Conservation (phyloP, 1,140 invertebrate genomes). For the Euwallacea fornicatus region DNA sequence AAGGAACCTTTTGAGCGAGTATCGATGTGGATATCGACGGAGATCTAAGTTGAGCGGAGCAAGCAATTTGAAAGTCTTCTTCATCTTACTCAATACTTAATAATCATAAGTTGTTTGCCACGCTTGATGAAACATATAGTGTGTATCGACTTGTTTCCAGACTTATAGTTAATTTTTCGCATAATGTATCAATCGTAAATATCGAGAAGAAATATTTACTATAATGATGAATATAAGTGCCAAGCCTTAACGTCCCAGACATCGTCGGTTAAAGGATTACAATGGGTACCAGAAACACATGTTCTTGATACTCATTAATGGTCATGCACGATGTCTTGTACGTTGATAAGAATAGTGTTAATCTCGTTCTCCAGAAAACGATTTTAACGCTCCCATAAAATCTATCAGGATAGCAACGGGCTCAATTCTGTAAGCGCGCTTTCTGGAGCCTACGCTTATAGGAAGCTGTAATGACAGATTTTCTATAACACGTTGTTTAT, state of each 20-base stretch:
- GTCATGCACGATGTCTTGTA: not conserved
- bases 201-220: not conserved
- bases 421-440: conserved; percentile 51
- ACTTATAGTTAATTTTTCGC: too few species aligned
- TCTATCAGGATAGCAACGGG: conserved; percentile 48
- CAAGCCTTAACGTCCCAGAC: conserved; percentile 1
- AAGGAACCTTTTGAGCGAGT: too few species aligned
- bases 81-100: too few species aligned
- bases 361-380: conserved; percentile 50
- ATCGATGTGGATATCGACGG: too few species aligned
- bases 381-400: conserved; percentile 47
- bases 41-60: too few species aligned
- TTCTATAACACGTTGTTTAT: conserved; percentile 24
- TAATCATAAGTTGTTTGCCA: not conserved
- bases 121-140: not conserved
- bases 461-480: conserved; percentile 43
- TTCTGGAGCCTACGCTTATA: conserved; percentile 46
- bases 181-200: too few species aligned
- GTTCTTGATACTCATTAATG: not conserved
- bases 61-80: too few species aligned
- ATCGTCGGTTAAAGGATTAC: too few species aligned
- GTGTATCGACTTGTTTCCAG: conserved; percentile 7
- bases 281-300: not conserved
- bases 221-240: not conserved
- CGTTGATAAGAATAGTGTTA: conserved; percentile 24